Percentiles rank a stretch among this genome's conserved stretches.
Evolutionary conservation across 2,113 vertebrate genomes (phyloP).

Genomic region (Turnix velox): DNA sequence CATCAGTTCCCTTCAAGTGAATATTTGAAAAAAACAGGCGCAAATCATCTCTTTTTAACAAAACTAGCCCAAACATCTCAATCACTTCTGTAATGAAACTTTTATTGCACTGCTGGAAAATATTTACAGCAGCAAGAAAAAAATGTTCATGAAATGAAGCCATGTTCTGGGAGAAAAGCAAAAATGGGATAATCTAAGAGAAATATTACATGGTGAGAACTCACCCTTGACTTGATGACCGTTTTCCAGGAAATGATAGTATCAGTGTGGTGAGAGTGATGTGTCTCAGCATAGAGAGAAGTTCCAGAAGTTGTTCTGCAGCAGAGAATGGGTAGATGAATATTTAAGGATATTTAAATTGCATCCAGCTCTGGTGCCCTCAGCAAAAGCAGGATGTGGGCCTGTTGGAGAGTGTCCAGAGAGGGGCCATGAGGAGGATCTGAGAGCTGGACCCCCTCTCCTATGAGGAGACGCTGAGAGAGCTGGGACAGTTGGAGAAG

Average conservation of each 20-base stretch:
- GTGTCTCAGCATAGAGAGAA: background rate
- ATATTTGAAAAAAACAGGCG: background rate
- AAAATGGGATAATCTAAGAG: background rate
- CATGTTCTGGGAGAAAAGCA: background rate
- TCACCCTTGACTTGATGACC: background rate
- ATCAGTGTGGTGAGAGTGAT: accelerated
- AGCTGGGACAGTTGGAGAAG: too few species aligned
- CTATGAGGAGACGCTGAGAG: too few species aligned
- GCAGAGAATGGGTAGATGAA: accelerated
- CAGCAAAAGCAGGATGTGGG: too few species aligned
- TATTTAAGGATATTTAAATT: too few species aligned
- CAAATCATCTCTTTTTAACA: constrained; percentile 40
- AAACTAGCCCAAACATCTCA: constrained; percentile 30
- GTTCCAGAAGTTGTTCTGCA: background rate
- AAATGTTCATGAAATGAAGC: background rate
- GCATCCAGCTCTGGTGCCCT: too few species aligned
- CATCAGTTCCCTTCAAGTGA: constrained; percentile 43
- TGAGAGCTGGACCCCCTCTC: too few species aligned
- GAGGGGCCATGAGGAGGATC: too few species aligned
- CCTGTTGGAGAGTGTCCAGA: too few species aligned
- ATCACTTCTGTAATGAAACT: constrained; percentile 38
- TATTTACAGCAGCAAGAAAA: constrained; percentile 25
- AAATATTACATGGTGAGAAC: background rate
- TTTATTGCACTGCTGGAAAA: constrained; percentile 10
- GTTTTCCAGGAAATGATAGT: background rate